phyloP scores from a whole-genome alignment of 2,888 invertebrate species.

The Coremacera marginata region DNA sequence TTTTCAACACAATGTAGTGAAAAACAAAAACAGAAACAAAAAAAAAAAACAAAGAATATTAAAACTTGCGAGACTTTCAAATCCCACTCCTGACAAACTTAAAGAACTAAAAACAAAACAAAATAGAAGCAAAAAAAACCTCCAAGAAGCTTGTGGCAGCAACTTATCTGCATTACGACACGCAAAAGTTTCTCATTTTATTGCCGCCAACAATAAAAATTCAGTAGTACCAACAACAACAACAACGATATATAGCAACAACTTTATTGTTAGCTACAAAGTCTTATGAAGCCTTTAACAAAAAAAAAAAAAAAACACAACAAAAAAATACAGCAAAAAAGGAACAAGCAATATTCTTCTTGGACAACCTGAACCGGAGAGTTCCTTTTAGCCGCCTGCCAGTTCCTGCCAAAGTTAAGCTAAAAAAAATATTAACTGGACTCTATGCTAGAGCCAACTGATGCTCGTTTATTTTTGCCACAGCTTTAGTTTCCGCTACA shows the following conservation, averaged over 20 bases:
- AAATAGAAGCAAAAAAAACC: neutral
- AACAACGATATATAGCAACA: slow-evolving; percentile 41
- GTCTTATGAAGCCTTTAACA: slow-evolving; percentile 20
- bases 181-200: slow-evolving; percentile 45
- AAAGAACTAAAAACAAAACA: neutral
- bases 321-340: neutral
- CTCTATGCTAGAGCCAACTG: slow-evolving; percentile 40
- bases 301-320: slow-evolving; percentile 2
- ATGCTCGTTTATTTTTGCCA: slow-evolving; percentile 43
- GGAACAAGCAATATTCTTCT: slow-evolving; percentile 27
- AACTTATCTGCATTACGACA: slow-evolving; percentile 47
- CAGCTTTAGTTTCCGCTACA: slow-evolving; percentile 36
- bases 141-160: slow-evolving; percentile 37
- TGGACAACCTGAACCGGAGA: neutral
- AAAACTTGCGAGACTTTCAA: slow-evolving; percentile 24
- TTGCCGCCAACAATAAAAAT: slow-evolving; percentile 43
- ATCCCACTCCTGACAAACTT: slow-evolving; percentile 1
- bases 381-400: neutral
- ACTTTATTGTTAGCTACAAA: slow-evolving; percentile 42
- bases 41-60: slow-evolving; percentile 13
- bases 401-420: slow-evolving; percentile 23
- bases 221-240: slow-evolving; percentile 35
- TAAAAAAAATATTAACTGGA: slow-evolving; percentile 35
- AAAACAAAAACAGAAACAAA: neutral
- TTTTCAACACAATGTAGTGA: neutral